Evolutionary conservation across 2,797 vertebrate species (phyloP), one percentile per base, ranked within the genome.

Genomic region (Gadopsis bispinosus): DNA sequence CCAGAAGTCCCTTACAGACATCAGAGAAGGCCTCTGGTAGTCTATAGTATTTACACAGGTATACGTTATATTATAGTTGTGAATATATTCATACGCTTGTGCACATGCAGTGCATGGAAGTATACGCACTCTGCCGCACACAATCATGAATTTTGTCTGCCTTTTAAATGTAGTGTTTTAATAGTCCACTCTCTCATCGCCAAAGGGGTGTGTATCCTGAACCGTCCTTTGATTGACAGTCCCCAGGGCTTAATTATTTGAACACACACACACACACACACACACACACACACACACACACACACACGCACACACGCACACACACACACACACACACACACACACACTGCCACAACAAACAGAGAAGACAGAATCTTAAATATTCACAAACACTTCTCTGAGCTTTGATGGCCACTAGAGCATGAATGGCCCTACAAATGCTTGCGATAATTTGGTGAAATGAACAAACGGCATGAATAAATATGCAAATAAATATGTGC

Each of bases 161-260:
- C 39, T 70, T 86, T 74, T 75, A 85, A 87, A 80, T 51, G 59
- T 43, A 37, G 19, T 3, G 1, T 43, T 75, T 79, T 67, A 78
- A 8, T 62, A 54, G 60, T 73, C 37, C 37, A 56, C 31, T 61
- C 45, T 51, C 67, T 81, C 65, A 61, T 79, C 26, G 17, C 71
- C 53, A 47, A 35, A 73, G 75, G 73, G 69, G 68, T 77, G 71
- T 86, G 72, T 56, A 75, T 73, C 66, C 58, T 76, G 59, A 71
- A 63, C 65, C 3, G 29, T 73, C 45, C 79, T 87, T 71, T 87
- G 86, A 84, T 87, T 88, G 86, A 80, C 83, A 76, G 33, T 87
- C 81, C 83, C 73, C 17, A 29, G 76, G 69, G 78, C 3, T 84
- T 89, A 85, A 88, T 90, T 91, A 90, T 88, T 81, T 80, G 37